Evolutionary conservation across 2,797 vertebrate species (phyloP).

Genomic region (Phalloptychus januarius): DNA sequence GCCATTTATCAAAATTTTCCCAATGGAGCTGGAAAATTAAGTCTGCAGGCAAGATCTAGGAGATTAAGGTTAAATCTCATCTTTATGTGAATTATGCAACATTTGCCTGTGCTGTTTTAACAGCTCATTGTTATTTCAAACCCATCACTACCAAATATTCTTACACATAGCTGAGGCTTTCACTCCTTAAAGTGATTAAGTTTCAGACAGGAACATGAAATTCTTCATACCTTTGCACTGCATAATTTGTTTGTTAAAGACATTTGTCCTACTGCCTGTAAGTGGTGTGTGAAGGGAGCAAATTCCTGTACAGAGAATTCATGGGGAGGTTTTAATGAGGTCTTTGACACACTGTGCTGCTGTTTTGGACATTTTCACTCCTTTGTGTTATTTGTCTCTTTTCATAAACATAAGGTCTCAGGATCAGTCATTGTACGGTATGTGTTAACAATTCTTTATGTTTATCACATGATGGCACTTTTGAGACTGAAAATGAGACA

Average conservation of each 20-base stretch:
- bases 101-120: constrained; percentile 1
- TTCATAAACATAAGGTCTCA: constrained; percentile 8
- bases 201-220: not conserved
- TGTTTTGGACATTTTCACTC: not conserved
- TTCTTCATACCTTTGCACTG: not conserved
- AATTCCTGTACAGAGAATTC: not conserved
- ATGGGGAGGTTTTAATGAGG: not conserved
- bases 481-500: constrained; percentile 47
- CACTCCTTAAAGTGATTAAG: not conserved
- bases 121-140: constrained; percentile 7
- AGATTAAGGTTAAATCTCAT: constrained; percentile 9
- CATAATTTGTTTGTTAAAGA: constrained; percentile 1
- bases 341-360: constrained; percentile 14
- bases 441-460: constrained; percentile 43
- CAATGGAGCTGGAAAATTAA: not conserved
- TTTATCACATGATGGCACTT: constrained; percentile 40
- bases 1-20: constrained; percentile 4
- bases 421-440: constrained; percentile 26
- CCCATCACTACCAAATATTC: not conserved
- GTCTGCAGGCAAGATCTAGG: constrained; percentile 17
- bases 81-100: not conserved
- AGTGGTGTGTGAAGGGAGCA: not conserved
- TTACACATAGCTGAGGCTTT: not conserved
- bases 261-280: not conserved
- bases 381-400: constrained; percentile 13